Evolutionary conservation across 2,888 invertebrate genomes (phyloP).

Genomic region (Epinotia ramella): DNA sequence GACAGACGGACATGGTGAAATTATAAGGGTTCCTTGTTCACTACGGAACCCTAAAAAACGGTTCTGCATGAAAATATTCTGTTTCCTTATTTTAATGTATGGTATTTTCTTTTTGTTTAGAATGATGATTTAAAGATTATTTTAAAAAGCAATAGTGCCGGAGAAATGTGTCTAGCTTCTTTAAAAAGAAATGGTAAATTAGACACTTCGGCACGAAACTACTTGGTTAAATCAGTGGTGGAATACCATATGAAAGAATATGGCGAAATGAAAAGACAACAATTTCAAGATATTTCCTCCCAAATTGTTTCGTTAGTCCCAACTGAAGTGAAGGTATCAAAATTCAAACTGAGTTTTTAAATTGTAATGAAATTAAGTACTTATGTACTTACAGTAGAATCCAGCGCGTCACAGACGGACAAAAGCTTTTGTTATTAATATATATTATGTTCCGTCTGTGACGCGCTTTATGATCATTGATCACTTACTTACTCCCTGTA

Average conservation of each 20-base stretch:
- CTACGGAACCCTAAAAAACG: too few species aligned
- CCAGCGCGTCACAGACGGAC: too few species aligned
- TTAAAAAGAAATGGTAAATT: conserved; percentile 11
- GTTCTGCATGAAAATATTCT: neutral
- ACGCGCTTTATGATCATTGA: too few species aligned
- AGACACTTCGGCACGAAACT: conserved; percentile 7
- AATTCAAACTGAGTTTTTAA: neutral
- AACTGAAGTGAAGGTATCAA: conserved; percentile 7
- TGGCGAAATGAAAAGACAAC: conserved; percentile 8
- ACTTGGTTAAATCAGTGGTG: conserved; percentile 1
- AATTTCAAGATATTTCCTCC: conserved; percentile 7
- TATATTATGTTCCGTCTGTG: too few species aligned
- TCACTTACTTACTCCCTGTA: too few species aligned
- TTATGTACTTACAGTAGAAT: too few species aligned
- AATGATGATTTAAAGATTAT: conserved; percentile 4
- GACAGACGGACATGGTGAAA: too few species aligned
- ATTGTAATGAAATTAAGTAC: neutral
- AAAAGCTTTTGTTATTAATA: too few species aligned
- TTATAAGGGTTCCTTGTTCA: too few species aligned
- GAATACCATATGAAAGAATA: conserved; percentile 1
- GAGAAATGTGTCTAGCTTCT: conserved; percentile 8
- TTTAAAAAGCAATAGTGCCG: conserved; percentile 2
- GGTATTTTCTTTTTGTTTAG: conserved; percentile 3
- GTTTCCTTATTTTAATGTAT: conserved; percentile 1
- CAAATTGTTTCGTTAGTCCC: conserved; percentile 4